Evolutionary conservation across 2,888 invertebrate species (phyloP).

Genomic region (Patella ulyssiponensis): DNA sequence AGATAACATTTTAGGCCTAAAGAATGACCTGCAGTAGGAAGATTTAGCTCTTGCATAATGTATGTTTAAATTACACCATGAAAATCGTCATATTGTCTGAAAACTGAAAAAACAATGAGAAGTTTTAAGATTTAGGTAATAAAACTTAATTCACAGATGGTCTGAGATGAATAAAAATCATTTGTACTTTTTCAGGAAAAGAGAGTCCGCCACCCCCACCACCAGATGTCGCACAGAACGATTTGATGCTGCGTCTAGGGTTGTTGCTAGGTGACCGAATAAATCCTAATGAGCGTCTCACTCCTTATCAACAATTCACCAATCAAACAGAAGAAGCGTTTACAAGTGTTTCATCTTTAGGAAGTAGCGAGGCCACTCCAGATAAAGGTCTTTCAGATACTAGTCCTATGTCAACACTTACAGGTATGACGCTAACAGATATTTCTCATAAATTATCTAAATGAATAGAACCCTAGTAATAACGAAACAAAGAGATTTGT

Average conservation of each 20-base stretch:
- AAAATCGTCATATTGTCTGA: no score
- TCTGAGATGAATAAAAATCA: not conserved
- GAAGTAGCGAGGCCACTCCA: conserved; percentile 78
- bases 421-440: conserved; percentile 73
- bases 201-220: conserved; percentile 68
- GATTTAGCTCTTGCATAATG: no score
- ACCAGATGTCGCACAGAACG: conserved; percentile 78
- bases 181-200: conserved; percentile 37
- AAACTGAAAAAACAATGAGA: no score
- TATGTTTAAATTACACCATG: no score
- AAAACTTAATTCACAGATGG: no score
- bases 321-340: conserved; percentile 71
- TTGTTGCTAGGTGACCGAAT: conserved; percentile 84
- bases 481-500: no score
- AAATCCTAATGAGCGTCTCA: conserved; percentile 13
- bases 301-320: conserved; percentile 24
- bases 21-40: no score
- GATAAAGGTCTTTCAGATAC: conserved; percentile 84
- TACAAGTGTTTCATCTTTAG: conserved; percentile 76
- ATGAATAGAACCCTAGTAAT: no score
- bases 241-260: conserved; percentile 87
- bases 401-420: conserved; percentile 90
- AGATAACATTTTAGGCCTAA: no score
- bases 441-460: no score
- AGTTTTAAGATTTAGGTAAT: no score